Conservation (phyloP, 2,113 vertebrate species). For the Suncus etruscus region DNA sequence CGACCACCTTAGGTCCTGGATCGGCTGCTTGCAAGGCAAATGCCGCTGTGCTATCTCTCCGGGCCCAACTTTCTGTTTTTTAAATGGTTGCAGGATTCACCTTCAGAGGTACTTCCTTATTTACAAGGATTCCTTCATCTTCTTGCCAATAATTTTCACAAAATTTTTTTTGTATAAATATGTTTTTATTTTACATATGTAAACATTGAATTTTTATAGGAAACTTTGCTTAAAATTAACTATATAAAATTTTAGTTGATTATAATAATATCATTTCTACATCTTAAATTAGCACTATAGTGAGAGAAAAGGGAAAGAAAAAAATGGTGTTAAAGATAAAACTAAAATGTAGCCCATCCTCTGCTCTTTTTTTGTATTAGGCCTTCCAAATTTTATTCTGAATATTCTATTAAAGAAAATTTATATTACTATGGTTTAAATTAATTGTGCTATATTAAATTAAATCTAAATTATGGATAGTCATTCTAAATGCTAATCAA, state of each 20-base stretch:
- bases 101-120: not conserved
- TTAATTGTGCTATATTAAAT: not conserved
- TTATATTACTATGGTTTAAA: not conserved
- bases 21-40: too few species aligned
- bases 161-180: not conserved
- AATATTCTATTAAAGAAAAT: not conserved
- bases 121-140: not conserved
- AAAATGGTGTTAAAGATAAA: not conserved
- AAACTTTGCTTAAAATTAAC: conserved; percentile 15
- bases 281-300: not conserved
- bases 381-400: not conserved
- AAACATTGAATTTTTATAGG: not conserved
- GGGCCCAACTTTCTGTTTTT: not conserved
- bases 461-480: not conserved
- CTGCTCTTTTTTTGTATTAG: not conserved
- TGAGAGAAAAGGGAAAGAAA: not conserved
- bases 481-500: conserved; percentile 9
- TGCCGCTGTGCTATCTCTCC: too few species aligned
- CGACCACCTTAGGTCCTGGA: too few species aligned
- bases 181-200: not conserved
- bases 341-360: not conserved
- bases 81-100: not conserved
- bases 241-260: not conserved
- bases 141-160: conserved; percentile 28
- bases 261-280: not conserved